These are phyloP conservation scores for Aphelenchoides fujianensis DNA, from an alignment of 1,140 invertebrate species.

Conservation along the genomic window DNA sequence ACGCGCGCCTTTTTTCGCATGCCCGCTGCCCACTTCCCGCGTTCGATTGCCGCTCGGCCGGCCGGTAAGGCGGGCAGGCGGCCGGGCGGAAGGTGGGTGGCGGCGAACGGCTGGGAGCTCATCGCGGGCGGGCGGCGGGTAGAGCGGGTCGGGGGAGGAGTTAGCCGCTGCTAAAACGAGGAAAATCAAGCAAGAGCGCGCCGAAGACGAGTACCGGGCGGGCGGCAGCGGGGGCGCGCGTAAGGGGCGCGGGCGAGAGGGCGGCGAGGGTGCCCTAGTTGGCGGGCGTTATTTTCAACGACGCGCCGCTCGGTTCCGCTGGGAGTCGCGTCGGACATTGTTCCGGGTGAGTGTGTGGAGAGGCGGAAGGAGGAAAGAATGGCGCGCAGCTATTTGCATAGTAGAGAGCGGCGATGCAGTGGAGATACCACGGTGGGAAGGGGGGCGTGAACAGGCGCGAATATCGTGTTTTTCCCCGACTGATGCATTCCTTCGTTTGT, in stretches of 20 bases:
- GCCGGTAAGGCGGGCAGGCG: no score
- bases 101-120: no score
- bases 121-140: no score
- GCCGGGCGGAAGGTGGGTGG: no score
- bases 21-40: no score
- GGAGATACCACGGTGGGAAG: no score
- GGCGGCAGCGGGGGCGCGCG: no score
- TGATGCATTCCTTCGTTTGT: neutral
- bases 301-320: no score
- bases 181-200: slow-evolving; percentile 2
- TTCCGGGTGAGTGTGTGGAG: neutral
- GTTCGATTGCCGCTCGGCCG: no score
- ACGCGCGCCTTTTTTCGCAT: no score
- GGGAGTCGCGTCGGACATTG: neutral
- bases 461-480: neutral
- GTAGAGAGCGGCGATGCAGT: neutral
- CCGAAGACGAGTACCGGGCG: slow-evolving; percentile 9
- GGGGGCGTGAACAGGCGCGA: neutral
- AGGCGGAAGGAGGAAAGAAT: neutral
- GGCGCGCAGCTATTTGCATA: neutral
- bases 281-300: neutral
- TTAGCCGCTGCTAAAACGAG: no score
- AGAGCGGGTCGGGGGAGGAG: no score
- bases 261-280: neutral
- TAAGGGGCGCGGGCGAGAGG: neutral